These are phyloP conservation scores for Chloroclysta siterata DNA, from an alignment of 2,888 invertebrate genomes.

Conservation along the genomic window DNA sequence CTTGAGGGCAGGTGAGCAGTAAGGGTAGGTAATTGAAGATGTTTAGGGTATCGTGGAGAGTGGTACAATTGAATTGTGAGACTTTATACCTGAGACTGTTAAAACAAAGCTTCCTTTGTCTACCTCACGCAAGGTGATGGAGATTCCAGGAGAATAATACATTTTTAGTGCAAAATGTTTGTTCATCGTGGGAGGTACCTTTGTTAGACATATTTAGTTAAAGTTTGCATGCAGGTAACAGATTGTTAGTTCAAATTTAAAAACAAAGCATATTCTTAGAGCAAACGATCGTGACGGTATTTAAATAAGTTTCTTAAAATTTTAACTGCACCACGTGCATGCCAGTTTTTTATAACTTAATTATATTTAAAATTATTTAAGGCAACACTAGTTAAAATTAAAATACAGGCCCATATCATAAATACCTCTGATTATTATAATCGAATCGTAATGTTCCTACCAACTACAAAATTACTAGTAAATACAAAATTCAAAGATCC, in stretches of 20 bases:
- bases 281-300: slow-evolving; percentile 74
- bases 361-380: too few relatives aligned
- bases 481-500: too few relatives aligned
- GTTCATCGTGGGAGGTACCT: slow-evolving; percentile 66
- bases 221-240: slow-evolving; percentile 52
- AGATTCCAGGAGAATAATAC: slow-evolving; percentile 33
- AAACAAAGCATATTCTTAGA: slow-evolving; percentile 1
- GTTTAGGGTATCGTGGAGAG: slow-evolving; percentile 43
- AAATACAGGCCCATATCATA: too few relatives aligned
- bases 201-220: slow-evolving; percentile 33
- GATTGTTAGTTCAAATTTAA: slow-evolving; percentile 62
- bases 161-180: slow-evolving; percentile 46
- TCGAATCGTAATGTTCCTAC: too few relatives aligned
- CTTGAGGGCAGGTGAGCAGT: slow-evolving; percentile 64
- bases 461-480: too few relatives aligned
- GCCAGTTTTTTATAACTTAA: background rate
- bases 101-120: slow-evolving; percentile 69
- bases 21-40: slow-evolving; percentile 53
- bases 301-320: slow-evolving; percentile 30
- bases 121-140: slow-evolving; percentile 48
- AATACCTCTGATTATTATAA: too few relatives aligned
- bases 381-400: too few relatives aligned
- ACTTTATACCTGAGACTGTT: slow-evolving; percentile 60
- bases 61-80: slow-evolving; percentile 53
- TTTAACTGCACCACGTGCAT: background rate